Conservation (phyloP, 1,140 invertebrate genomes). For the Drosophila chauvacae region DNA sequence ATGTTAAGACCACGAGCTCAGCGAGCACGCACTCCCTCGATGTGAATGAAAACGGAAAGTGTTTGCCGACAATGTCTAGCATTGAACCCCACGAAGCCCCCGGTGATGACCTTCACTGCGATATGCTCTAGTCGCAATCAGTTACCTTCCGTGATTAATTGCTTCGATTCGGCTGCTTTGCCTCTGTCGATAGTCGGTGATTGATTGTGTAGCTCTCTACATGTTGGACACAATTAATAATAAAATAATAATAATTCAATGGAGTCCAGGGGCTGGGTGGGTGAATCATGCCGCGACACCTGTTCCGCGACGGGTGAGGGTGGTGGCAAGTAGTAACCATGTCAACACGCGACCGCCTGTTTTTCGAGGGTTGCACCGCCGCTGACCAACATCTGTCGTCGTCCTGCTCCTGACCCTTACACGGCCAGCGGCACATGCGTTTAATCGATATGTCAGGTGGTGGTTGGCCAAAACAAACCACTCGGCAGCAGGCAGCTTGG, state of each 20-base stretch:
- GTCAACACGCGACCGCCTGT: conserved; percentile 41
- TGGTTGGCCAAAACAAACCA: conserved; percentile 38
- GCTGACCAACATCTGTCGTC: conserved; percentile 69
- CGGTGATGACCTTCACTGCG: conserved; percentile 27
- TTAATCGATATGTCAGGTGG: conserved; percentile 42
- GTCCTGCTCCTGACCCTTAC: conserved; percentile 45
- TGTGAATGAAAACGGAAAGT: conserved; percentile 53
- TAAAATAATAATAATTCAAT: conserved; percentile 29
- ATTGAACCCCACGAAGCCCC: conserved; percentile 31
- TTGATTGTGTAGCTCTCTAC: conserved; percentile 28
- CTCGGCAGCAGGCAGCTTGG: neutral
- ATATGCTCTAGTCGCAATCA: conserved; percentile 47
- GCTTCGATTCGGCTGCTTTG: conserved; percentile 24
- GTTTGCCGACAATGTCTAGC: conserved; percentile 31
- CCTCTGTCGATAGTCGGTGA: conserved; percentile 31
- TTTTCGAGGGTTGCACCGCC: conserved; percentile 54
- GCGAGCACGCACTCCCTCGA: neutral
- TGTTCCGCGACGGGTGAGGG: conserved; percentile 13
- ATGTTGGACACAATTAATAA: conserved; percentile 32
- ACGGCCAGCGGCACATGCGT: conserved; percentile 27
- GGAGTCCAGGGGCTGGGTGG: neutral
- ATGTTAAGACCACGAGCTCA: conserved; percentile 35
- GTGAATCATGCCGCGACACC: conserved; percentile 30
- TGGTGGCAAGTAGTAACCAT: conserved; percentile 46
- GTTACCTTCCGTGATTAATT: conserved; percentile 51